A percentile compares a stretch with the other conserved stretches of the same genome.
These are phyloP conservation scores for Hypomecis atomaria DNA, from an alignment of 2,888 invertebrate species.

Conservation along the genomic window DNA sequence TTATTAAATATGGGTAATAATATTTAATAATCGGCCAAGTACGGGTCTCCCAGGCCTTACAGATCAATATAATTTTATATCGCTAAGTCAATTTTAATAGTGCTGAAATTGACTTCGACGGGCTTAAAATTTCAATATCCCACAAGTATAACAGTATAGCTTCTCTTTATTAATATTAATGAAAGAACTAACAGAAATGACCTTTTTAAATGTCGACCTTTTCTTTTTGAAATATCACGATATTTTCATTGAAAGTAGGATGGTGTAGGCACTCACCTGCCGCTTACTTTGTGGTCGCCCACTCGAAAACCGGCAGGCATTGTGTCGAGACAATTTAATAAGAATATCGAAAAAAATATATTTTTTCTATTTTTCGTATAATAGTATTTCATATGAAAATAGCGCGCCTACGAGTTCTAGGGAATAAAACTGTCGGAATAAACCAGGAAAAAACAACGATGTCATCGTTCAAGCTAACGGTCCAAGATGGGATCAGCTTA, in stretches of 20 bases:
- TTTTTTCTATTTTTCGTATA: slow-evolving; percentile 7
- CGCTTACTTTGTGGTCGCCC: neutral
- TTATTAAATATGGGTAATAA: too few species aligned
- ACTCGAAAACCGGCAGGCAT: slow-evolving; percentile 5
- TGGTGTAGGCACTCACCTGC: neutral
- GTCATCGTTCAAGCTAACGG: slow-evolving; percentile 14
- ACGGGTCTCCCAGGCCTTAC: too few species aligned
- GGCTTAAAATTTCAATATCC: neutral
- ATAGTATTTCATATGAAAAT: neutral
- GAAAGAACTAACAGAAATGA: slow-evolving; percentile 10
- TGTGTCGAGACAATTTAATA: slow-evolving; percentile 13
- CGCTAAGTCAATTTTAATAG: too few species aligned
- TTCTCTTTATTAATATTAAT: slow-evolving; percentile 8
- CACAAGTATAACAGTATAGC: neutral
- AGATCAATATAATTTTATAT: too few species aligned
- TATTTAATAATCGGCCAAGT: too few species aligned
- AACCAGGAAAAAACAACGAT: slow-evolving; percentile 38
- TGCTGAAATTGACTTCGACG: neutral
- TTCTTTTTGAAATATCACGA: slow-evolving; percentile 12
- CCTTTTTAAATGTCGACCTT: slow-evolving; percentile 19
- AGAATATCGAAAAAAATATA: slow-evolving; percentile 24
- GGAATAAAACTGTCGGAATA: slow-evolving; percentile 35
- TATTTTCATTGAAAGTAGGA: slow-evolving; percentile 5
- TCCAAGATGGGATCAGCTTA: slow-evolving; percentile 44
- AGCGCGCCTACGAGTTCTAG: neutral